These are phyloP conservation scores for Palythoa grandis DNA, from an alignment of 92 coral and sea anemone species.

Conservation along the genomic window DNA sequence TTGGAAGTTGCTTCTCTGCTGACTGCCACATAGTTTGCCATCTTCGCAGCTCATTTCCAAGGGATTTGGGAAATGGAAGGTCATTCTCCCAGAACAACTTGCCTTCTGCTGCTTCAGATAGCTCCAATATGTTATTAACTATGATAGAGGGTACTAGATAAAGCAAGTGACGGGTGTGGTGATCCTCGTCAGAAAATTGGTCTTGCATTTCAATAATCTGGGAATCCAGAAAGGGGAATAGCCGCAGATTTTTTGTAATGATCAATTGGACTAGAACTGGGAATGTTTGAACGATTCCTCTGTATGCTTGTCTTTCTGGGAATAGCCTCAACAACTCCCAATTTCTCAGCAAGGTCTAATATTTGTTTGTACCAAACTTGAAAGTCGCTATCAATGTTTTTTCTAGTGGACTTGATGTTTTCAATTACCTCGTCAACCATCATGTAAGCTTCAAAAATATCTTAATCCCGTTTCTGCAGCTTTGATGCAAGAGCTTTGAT, in stretches of 20 bases:
- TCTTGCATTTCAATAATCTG: constrained; percentile 41
- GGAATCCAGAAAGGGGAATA: constrained; percentile 49
- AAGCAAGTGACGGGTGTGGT: constrained; percentile 49
- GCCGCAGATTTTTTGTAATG: constrained; percentile 47
- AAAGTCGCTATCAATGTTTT: constrained; percentile 42
- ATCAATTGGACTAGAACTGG: constrained; percentile 54
- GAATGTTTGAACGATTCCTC: constrained; percentile 52
- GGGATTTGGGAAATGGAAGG: constrained; percentile 59
- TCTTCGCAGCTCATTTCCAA: constrained; percentile 57
- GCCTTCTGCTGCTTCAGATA: constrained; percentile 35
- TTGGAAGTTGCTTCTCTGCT: constrained; percentile 50
- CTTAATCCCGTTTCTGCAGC: constrained; percentile 64
- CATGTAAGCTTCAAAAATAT: constrained; percentile 58
- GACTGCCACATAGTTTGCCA: constrained; percentile 46
- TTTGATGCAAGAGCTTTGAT: constrained; percentile 62
- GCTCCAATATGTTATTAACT: constrained; percentile 47
- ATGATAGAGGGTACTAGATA: constrained; percentile 47
- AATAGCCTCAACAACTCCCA: constrained; percentile 44
- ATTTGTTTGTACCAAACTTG: constrained; percentile 47
- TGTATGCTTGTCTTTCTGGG: constrained; percentile 59
- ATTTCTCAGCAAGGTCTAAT: constrained; percentile 47
- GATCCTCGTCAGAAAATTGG: constrained; percentile 43
- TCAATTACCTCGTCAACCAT: constrained; percentile 58
- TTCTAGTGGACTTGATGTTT: constrained; percentile 32
- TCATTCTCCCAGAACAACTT: constrained; percentile 53